A percentile compares a stretch with the other conserved stretches of the same genome.
phyloP scores from a whole-genome alignment of 2,113 vertebrate species.

The Cyanoramphus novaezelandiae region DNA sequence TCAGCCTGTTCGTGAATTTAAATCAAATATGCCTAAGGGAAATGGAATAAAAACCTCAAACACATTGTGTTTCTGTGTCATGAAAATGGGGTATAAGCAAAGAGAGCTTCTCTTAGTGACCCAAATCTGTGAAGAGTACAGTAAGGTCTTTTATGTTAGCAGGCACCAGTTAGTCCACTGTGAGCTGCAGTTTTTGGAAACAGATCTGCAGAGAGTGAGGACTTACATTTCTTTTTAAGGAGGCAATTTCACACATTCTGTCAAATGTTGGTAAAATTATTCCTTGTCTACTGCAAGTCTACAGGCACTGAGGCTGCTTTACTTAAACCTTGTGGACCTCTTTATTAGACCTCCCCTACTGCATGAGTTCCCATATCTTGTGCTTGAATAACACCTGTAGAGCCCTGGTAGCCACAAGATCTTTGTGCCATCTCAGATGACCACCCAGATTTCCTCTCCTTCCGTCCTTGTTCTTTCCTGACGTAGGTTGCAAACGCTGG shows the following conservation, averaged over 20 bases:
- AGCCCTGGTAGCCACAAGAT: background rate
- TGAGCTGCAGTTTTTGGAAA: background rate
- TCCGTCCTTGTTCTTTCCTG: background rate
- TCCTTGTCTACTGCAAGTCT: background rate
- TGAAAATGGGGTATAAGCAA: background rate
- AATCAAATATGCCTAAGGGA: background rate
- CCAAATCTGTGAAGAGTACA: background rate
- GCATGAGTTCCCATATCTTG: background rate
- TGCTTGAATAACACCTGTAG: background rate
- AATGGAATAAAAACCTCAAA: background rate
- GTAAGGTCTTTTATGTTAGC: background rate
- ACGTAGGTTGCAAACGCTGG: background rate
- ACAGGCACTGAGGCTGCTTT: background rate
- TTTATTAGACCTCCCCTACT: background rate
- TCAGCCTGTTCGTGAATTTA: background rate
- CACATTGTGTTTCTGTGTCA: background rate
- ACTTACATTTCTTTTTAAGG: background rate
- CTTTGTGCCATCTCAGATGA: background rate
- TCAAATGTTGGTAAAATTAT: background rate
- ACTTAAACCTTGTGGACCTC: background rate
- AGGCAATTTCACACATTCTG: background rate
- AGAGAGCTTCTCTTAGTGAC: background rate
- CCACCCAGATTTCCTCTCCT: background rate
- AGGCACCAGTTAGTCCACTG: background rate
- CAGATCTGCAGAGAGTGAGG: background rate